Conservation (phyloP, 2,797 vertebrate genomes). For the Remorina albescens region DNA sequence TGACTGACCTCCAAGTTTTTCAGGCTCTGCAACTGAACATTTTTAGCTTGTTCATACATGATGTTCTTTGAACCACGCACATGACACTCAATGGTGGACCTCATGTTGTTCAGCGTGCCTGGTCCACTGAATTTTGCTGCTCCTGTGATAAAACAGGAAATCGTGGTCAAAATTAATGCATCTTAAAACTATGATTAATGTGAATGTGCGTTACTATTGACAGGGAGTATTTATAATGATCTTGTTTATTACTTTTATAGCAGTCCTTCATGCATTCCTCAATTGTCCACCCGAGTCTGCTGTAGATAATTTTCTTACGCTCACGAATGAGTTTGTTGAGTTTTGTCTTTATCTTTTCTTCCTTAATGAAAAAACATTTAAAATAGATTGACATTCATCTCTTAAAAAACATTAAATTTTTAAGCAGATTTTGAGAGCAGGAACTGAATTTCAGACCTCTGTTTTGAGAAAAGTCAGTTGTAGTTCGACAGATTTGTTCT, state of each 20-base stretch:
- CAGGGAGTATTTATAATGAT: background rate
- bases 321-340: constrained; percentile 32
- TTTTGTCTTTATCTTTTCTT: constrained; percentile 34
- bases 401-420: too few species aligned
- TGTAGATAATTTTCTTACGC: constrained; percentile 54
- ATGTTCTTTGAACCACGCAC: background rate
- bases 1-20: constrained; percentile 34
- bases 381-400: background rate
- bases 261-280: constrained; percentile 33
- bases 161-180: background rate
- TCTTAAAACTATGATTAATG: background rate
- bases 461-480: constrained; percentile 57
- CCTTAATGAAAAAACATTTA: constrained; percentile 33
- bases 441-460: constrained; percentile 43
- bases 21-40: constrained; percentile 5
- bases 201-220: background rate
- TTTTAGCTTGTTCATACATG: constrained; percentile 52
- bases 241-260: constrained; percentile 43
- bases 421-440: too few species aligned
- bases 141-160: constrained; percentile 35
- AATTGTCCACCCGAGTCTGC: constrained; percentile 25
- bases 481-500: constrained; percentile 28
- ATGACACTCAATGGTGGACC: background rate
- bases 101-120: background rate
- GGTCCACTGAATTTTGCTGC: fast-evolving